Percentiles rank a stretch among this genome's conserved stretches.
Conservation (phyloP, 1,140 invertebrate species). For the Apis dorsata region DNA sequence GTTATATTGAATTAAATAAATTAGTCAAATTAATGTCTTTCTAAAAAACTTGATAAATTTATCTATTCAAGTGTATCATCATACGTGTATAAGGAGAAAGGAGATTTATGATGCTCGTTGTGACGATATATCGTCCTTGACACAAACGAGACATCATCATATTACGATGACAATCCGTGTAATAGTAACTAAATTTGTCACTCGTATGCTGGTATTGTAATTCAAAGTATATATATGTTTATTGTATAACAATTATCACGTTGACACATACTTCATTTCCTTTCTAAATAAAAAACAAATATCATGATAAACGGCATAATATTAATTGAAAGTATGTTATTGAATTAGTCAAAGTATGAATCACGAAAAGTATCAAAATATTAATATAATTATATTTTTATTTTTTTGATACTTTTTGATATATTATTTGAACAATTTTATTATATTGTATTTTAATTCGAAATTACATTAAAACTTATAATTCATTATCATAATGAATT, state of each 20-base stretch:
- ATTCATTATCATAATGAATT: neutral
- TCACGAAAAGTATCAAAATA: neutral
- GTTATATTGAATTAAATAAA: neutral
- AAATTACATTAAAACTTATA: neutral
- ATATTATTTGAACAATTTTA: neutral
- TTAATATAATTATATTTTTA: too few relatives aligned
- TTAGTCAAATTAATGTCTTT: neutral
- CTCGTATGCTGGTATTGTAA: neutral
- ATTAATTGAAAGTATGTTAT: neutral
- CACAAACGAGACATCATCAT: neutral
- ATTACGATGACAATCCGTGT: constrained; percentile 2
- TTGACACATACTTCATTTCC: neutral
- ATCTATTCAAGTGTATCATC: neutral
- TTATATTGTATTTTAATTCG: too few relatives aligned
- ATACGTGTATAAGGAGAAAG: neutral
- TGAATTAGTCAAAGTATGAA: neutral
- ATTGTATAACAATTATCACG: neutral
- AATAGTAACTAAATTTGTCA: constrained; percentile 12
- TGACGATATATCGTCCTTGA: constrained; percentile 2
- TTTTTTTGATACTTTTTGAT: too few relatives aligned
- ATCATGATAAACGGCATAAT: too few relatives aligned
- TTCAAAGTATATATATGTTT: neutral
- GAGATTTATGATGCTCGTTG: neutral
- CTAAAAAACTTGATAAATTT: neutral
- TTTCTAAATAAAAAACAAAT: neutral